These are phyloP conservation scores for Buceros bicornis DNA, from an alignment of 2,797 vertebrate species.

Conservation along the genomic window DNA sequence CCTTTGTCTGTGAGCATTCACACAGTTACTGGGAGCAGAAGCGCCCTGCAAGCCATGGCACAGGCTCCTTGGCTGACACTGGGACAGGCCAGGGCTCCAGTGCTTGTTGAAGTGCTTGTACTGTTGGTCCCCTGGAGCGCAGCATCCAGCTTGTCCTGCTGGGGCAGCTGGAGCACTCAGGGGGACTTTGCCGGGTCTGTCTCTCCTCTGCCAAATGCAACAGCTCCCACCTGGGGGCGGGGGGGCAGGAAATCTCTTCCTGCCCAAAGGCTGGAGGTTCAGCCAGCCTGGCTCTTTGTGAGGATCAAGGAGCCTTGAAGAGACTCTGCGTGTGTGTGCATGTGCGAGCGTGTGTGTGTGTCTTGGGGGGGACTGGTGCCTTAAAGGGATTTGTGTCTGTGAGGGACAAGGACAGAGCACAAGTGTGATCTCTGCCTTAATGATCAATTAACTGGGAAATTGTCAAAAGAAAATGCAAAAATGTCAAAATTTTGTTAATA, in stretches of 20 bases:
- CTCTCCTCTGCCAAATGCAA: not conserved
- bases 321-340: not conserved
- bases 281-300: not conserved
- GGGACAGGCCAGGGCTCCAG: not conserved
- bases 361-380: not conserved
- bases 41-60: not conserved
- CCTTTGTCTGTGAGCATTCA: not conserved
- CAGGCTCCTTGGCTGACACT: not conserved
- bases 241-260: not conserved
- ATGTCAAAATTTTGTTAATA: constrained; percentile 50
- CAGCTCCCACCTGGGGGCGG: fast-evolving
- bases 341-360: not conserved
- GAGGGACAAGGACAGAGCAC: constrained; percentile 1
- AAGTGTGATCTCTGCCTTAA: constrained; percentile 31
- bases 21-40: not conserved
- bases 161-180: not conserved
- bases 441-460: constrained; percentile 65
- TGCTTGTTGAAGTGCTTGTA: not conserved
- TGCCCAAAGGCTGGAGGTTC: not conserved
- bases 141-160: fast-evolving
- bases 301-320: not conserved
- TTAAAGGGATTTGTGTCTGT: not conserved
- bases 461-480: constrained; percentile 51
- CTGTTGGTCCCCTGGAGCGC: fast-evolving
- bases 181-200: not conserved